Evolutionary conservation across 2,113 vertebrate genomes (phyloP).

Genomic region (Crotalus tigris): DNA sequence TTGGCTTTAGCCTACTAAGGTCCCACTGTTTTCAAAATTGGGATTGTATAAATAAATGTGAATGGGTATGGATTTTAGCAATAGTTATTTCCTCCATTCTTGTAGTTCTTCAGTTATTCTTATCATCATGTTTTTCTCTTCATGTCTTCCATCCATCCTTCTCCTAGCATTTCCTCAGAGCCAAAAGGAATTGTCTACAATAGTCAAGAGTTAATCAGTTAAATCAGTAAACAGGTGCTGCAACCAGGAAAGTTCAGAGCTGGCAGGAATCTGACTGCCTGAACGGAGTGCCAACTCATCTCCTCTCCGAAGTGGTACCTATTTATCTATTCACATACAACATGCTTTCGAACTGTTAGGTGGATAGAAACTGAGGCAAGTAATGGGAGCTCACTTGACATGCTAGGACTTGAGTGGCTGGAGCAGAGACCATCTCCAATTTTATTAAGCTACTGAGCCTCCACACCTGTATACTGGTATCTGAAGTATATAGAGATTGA

Average conservation of each 20-base stretch:
- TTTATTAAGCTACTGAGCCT: not conserved
- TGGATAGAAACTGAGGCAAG: not conserved
- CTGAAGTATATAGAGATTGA: not conserved
- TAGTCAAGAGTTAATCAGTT: not conserved
- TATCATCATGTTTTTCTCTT: not conserved
- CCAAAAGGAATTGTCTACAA: not conserved
- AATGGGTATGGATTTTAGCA: not conserved
- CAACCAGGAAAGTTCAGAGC: not conserved
- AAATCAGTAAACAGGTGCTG: not conserved
- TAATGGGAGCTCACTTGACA: not conserved
- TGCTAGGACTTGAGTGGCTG: not conserved
- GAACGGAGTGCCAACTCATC: not conserved
- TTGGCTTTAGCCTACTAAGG: not conserved
- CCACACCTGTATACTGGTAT: not conserved
- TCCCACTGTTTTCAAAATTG: not conserved
- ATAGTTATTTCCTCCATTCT: not conserved
- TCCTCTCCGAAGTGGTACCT: not conserved
- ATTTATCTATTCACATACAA: not conserved
- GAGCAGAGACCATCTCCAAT: not conserved
- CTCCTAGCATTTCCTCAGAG: not conserved
- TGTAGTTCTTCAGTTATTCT: not conserved
- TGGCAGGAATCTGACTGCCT: not conserved
- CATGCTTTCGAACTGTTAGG: not conserved
- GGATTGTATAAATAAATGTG: not conserved
- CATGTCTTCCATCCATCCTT: not conserved